Evolutionary conservation across 2,888 invertebrate genomes (phyloP).

Genomic region (Mythimna vitellina): DNA sequence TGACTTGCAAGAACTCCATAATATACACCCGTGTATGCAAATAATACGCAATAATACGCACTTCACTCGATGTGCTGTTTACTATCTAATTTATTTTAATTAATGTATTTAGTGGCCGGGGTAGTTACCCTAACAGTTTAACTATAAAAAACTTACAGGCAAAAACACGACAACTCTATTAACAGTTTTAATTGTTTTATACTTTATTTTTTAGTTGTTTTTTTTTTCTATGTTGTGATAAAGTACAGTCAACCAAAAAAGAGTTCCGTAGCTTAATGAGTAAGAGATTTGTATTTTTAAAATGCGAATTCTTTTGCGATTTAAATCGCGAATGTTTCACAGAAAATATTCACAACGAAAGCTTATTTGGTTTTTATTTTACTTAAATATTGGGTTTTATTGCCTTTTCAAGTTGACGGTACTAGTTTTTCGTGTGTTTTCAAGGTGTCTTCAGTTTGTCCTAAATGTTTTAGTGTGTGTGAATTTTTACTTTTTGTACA

Average conservation of each 20-base stretch:
- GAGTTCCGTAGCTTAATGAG: background rate
- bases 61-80: constrained; percentile 67
- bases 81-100: constrained; percentile 52
- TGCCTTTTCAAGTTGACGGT: constrained; percentile 59
- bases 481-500: constrained; percentile 54
- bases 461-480: constrained; percentile 65
- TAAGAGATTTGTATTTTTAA: background rate
- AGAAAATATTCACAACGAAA: background rate
- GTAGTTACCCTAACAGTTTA: constrained; percentile 61
- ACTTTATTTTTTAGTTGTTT: constrained; percentile 36
- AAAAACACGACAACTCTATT: constrained; percentile 46
- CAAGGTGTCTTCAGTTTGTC: constrained; percentile 55
- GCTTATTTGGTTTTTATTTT: background rate
- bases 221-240: constrained; percentile 58
- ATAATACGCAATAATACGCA: constrained; percentile 65
- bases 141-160: constrained; percentile 54
- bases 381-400: background rate
- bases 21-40: constrained; percentile 62
- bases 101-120: constrained; percentile 54
- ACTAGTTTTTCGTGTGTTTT: constrained; percentile 62
- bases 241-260: constrained; percentile 39
- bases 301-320: background rate
- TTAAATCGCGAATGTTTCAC: background rate
- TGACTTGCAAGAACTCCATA: constrained; percentile 53
- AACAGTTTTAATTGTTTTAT: constrained; percentile 47